These are phyloP conservation scores for Lepidochrysops patricia DNA, from an alignment of 2,888 invertebrate genomes.

Conservation along the genomic window DNA sequence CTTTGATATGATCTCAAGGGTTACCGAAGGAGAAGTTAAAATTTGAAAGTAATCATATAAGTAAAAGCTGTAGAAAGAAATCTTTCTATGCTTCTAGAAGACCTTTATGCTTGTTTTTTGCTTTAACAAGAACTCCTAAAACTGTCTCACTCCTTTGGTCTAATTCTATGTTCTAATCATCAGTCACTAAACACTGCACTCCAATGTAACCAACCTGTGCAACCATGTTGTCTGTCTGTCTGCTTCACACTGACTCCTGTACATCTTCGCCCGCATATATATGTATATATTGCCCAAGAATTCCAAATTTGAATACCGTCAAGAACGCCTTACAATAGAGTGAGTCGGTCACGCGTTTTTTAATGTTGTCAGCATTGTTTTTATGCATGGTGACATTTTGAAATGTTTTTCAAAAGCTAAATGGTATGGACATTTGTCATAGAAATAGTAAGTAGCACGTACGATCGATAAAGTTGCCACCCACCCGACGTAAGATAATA, in stretches of 20 bases:
- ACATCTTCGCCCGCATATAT: slow-evolving; percentile 45
- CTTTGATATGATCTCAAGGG: no score
- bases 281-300: slow-evolving; percentile 52
- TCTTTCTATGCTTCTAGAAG: no score
- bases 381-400: neutral
- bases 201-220: slow-evolving; percentile 56
- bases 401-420: neutral
- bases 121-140: no score
- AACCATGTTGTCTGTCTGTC: slow-evolving; percentile 55
- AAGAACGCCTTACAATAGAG: slow-evolving; percentile 71
- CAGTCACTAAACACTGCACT: slow-evolving; percentile 34
- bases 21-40: no score
- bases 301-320: slow-evolving; percentile 74
- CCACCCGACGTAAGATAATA: no score
- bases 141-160: no score
- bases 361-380: slow-evolving; percentile 1
- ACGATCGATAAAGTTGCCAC: no score
- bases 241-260: slow-evolving; percentile 60
- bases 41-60: no score
- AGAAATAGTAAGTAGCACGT: neutral
- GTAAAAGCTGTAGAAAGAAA: no score
- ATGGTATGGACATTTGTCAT: neutral
- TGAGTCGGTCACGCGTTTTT: slow-evolving; percentile 29
- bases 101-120: no score
- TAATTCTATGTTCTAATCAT: no score